These are phyloP conservation scores for Synergus gifuensis DNA, from an alignment of 2,888 invertebrate species.

Conservation along the genomic window DNA sequence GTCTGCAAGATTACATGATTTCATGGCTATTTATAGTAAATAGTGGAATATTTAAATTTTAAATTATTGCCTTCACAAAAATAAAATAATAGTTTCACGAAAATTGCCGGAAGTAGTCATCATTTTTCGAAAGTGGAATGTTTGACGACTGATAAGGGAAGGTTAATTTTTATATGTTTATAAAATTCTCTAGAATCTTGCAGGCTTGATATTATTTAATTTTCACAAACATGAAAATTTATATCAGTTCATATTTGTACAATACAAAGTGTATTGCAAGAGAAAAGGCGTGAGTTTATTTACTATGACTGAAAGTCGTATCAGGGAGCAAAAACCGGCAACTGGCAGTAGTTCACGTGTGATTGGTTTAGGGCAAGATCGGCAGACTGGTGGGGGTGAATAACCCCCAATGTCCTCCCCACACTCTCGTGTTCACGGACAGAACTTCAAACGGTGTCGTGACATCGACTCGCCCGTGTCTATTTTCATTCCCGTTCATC, in stretches of 20 bases:
- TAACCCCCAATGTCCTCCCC: background rate
- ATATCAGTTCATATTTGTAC: background rate
- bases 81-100: background rate
- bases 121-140: background rate
- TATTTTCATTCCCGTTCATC: conserved; percentile 10
- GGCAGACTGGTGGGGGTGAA: conserved; percentile 24
- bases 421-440: background rate
- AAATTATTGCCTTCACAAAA: background rate
- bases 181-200: background rate
- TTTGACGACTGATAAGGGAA: background rate
- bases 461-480: conserved; percentile 26
- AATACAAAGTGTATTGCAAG: background rate
- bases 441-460: conserved; percentile 22
- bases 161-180: background rate
- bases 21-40: conserved; percentile 29
- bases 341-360: conserved; percentile 27
- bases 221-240: background rate
- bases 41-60: background rate
- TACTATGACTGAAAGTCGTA: conserved; percentile 18
- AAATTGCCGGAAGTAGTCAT: background rate
- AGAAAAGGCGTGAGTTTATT: conserved; percentile 19
- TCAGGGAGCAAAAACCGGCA: conserved; percentile 27
- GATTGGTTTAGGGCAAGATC: conserved; percentile 40
- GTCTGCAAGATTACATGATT: background rate
- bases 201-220: too few species aligned